These are phyloP conservation scores for Leucophora obtusa DNA, from an alignment of 2,888 invertebrate species.

Conservation along the genomic window DNA sequence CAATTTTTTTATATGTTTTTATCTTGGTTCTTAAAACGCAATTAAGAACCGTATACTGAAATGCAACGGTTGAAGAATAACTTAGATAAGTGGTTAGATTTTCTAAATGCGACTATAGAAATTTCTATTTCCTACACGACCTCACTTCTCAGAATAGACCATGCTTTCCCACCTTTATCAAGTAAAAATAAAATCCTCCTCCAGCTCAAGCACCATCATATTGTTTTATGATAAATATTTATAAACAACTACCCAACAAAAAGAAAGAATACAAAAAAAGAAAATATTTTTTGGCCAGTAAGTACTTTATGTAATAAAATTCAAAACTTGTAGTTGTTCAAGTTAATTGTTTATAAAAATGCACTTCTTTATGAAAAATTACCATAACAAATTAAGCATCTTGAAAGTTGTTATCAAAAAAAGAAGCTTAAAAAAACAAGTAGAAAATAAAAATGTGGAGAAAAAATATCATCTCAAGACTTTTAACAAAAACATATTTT, in stretches of 20 bases:
- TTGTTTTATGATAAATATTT: slow-evolving; percentile 25
- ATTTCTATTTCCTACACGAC: too few species aligned
- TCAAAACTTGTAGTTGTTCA: slow-evolving; percentile 25
- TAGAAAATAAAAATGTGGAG: background rate
- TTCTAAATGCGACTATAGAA: too few species aligned
- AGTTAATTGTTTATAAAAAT: slow-evolving; percentile 55
- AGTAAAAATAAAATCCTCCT: slow-evolving; percentile 4
- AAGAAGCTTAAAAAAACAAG: slow-evolving; percentile 8
- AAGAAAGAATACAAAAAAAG: background rate
- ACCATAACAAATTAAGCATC: slow-evolving; percentile 46
- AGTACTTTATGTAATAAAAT: slow-evolving; percentile 15
- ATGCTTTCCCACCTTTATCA: too few species aligned
- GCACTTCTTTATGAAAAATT: slow-evolving; percentile 24
- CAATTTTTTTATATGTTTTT: too few species aligned
- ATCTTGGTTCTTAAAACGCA: too few species aligned
- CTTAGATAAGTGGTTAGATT: too few species aligned
- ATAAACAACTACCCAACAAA: slow-evolving; percentile 5
- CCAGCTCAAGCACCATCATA: slow-evolving; percentile 14
- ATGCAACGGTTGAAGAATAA: too few species aligned
- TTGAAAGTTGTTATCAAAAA: slow-evolving; percentile 33
- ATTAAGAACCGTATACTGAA: too few species aligned
- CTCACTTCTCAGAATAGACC: too few species aligned
- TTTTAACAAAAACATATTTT: slow-evolving; percentile 1
- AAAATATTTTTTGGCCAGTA: background rate
- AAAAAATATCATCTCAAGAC: slow-evolving; percentile 10